Evolutionary conservation across 2,113 vertebrate genomes (phyloP), one percentile per base, ranked within the genome.

Genomic region (Sialia sialis): DNA sequence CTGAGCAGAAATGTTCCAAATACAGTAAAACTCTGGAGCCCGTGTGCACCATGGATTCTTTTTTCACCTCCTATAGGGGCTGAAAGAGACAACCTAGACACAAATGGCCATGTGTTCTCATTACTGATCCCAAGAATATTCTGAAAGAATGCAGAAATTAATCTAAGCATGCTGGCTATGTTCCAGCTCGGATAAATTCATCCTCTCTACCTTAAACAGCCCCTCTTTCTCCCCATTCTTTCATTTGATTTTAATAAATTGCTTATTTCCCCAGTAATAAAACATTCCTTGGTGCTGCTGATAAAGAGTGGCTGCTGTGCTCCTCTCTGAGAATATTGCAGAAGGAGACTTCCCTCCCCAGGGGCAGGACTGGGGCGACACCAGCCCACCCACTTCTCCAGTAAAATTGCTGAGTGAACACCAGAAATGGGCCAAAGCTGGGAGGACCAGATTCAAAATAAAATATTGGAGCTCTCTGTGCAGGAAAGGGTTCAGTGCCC

Each of bases 51-150:
- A 74, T 19, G 76, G 49, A 94, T 94, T 85, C 88, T 91, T 96
- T 95, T 87, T 74, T 83, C 62, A 76, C 74, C 63, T 78, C 77
- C 84, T 87, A 9, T 21, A 59, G 69, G 63, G 87, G 77, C 76
- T 90, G 75, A 77, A 94, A 94, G 93, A 72, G 85, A 93, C 89
- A 97, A 87, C 86, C 58, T 79, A 87, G 79, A 83, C 83, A 70
- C 27, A 90, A 80, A 60, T 46, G 76, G 38, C 11, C 56, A 84
- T 63, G 88, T 97, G 69, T 94, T 78, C 85, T 94, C 74, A 74
- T 94, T 80, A 66, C 80, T 86, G 32, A 95, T 85, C 81, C 70
- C 30, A 79, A 76, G 70, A 85, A 93, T 90, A 95, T 79, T 70
- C 81, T 89, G 87, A 76, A 90, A 94, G 83, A 87, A 88, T 75